Percentiles rank a stretch among this genome's conserved stretches.
Evolutionary conservation across 2,113 vertebrate genomes (phyloP).

Genomic region (Nicator chloris): DNA sequence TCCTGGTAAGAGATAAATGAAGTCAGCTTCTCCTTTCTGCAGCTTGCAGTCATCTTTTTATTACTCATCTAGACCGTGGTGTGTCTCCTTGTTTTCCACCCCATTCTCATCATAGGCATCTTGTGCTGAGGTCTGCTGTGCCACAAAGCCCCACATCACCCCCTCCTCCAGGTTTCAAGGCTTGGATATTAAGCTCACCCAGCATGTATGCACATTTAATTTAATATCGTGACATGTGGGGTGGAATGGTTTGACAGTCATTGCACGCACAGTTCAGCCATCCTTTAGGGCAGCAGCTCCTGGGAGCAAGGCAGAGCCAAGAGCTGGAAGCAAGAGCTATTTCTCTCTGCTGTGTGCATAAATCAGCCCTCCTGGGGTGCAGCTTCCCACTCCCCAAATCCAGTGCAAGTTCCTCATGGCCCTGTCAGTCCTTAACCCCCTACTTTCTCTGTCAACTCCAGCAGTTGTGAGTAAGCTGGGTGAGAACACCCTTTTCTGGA

Average conservation of each 20-base stretch:
- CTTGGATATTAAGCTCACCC: neutral
- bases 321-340: neutral
- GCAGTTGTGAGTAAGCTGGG: neutral
- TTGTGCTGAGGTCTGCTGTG: neutral
- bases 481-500: neutral
- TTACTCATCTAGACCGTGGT: neutral
- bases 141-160: neutral
- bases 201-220: neutral
- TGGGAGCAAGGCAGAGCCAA: neutral
- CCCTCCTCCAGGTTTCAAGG: neutral
- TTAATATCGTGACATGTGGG: neutral
- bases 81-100: neutral
- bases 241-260: neutral
- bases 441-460: neutral
- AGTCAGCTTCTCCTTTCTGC: constrained; percentile 44
- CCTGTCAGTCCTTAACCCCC: neutral
- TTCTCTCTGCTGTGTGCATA: neutral
- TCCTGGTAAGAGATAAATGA: constrained; percentile 1
- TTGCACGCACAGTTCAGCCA: neutral
- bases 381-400: neutral
- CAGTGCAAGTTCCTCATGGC: neutral
- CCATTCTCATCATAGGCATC: neutral
- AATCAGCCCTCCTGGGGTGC: neutral
- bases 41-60: constrained; percentile 46
- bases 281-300: neutral